A percentile compares a stretch with the other conserved stretches of the same genome.
Conservation (phyloP, 92 coral and sea anemone genomes). For the Galaxea fascicularis region DNA sequence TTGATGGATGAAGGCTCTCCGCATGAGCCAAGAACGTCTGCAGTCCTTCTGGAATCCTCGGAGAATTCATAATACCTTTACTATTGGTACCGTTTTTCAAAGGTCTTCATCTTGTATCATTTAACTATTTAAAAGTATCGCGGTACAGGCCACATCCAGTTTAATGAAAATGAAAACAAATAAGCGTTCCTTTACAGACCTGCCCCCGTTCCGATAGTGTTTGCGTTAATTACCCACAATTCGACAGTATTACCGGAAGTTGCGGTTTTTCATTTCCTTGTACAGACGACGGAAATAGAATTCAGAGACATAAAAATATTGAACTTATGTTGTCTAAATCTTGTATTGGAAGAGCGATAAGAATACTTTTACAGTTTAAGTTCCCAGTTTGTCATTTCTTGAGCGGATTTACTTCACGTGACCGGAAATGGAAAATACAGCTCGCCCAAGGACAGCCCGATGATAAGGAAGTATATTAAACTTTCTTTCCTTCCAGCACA, state of each 20-base stretch:
- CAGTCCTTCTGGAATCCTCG: conserved; percentile 35
- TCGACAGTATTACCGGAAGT: conserved; percentile 39
- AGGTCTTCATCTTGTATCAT: not conserved
- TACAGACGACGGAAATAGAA: too few relatives aligned
- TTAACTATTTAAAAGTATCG: not conserved
- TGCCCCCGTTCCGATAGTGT: not conserved
- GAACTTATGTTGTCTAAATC: not conserved
- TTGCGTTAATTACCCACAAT: conserved; percentile 43
- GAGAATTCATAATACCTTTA: conserved; percentile 10
- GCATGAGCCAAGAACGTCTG: conserved; percentile 70
- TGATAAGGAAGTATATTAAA: not conserved
- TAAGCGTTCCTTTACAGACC: not conserved
- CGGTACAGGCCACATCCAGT: not conserved
- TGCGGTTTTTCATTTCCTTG: not conserved
- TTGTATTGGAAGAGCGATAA: not conserved
- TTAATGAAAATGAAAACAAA: not conserved
- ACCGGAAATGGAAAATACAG: not conserved
- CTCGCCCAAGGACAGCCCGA: not conserved
- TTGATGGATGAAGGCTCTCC: conserved; percentile 65
- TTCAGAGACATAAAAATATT: not conserved
- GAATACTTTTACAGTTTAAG: not conserved
- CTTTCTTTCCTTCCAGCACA: not conserved
- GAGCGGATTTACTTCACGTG: not conserved
- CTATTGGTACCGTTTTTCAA: not conserved
- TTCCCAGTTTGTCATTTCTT: not conserved